Evolutionary conservation across 2,797 vertebrate genomes (phyloP).

Genomic region (Dromococcyx pavoninus): DNA sequence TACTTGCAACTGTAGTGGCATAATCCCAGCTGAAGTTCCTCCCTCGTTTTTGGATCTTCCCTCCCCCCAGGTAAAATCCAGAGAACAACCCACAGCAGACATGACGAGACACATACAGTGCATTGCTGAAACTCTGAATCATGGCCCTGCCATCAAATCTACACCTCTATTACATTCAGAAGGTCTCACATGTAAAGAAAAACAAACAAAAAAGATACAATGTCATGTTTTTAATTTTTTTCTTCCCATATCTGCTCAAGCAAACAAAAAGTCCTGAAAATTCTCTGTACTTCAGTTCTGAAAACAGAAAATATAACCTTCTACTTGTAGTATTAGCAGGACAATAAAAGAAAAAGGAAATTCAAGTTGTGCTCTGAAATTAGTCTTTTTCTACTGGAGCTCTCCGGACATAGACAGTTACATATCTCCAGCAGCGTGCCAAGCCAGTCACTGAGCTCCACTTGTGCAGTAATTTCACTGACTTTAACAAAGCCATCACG

Average conservation of each 20-base stretch:
- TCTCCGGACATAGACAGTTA: neutral
- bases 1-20: constrained; percentile 56
- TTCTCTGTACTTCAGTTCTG: neutral
- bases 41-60: constrained; percentile 69
- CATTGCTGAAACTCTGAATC: constrained; percentile 69
- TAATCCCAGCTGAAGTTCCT: constrained; percentile 56
- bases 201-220: neutral
- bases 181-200: neutral
- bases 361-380: neutral
- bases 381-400: neutral
- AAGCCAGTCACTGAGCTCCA: neutral
- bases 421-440: neutral
- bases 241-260: neutral
- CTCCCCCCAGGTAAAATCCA: constrained; percentile 63
- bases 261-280: neutral
- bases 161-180: neutral
- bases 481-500: neutral
- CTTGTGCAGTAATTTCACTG: neutral
- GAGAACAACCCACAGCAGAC: constrained; percentile 57
- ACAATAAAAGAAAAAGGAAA: neutral
- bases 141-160: neutral
- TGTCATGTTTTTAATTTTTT: neutral
- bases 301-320: neutral
- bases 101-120: constrained; percentile 52
- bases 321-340: neutral